Evolutionary conservation across 2,888 invertebrate species (phyloP), one percentile per base, ranked within the genome.

Genomic region (Chouioia cunea): DNA sequence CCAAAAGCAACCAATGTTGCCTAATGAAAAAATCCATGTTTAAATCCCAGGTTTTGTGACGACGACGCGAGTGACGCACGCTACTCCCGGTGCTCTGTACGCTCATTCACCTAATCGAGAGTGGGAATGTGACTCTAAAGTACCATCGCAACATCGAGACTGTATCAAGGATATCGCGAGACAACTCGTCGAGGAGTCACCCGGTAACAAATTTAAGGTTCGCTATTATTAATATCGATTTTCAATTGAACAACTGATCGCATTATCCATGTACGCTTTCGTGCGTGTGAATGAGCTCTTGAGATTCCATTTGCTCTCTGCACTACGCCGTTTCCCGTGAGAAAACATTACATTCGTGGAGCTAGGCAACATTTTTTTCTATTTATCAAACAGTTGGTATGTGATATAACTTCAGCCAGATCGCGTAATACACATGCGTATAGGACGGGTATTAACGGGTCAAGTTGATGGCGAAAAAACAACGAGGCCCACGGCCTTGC

Each of bases 51-150:
- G 91, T 10, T 87, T 92, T 58, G 91, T 91, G 15, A 92, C 92
- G 1, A 91, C 89, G 0, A 90, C 91, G 2, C 86, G 91, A 27
- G 86, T 91, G 22, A 91, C 91, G 2, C 91, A 91, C 76, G 91
- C 91, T 1, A 91, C 91, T 4, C 91, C 91, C 0, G 89, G 89
- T 0, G 88, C 89, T 2, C 84, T 89, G 0, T 91, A 89, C 79
- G 89, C 91, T 1, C 88, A 88, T 67, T 80, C 85, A 14, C 88
- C 88, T 72, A 82, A 88, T 75, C 80, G 91, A 1, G 87, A 90
- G 73, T 91, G 90, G 90, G 90, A 90, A 75, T 89, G 90, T 76
- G 90, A 90, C 75, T 82, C 83, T 4, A 73, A 73, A 46, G 80
- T 85, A 64, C 85, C 85, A 0, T 67, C 50, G 1, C 65, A 77